phyloP scores from a whole-genome alignment of 92 coral and sea anemone genomes.

The Phymanthus crucifer region DNA sequence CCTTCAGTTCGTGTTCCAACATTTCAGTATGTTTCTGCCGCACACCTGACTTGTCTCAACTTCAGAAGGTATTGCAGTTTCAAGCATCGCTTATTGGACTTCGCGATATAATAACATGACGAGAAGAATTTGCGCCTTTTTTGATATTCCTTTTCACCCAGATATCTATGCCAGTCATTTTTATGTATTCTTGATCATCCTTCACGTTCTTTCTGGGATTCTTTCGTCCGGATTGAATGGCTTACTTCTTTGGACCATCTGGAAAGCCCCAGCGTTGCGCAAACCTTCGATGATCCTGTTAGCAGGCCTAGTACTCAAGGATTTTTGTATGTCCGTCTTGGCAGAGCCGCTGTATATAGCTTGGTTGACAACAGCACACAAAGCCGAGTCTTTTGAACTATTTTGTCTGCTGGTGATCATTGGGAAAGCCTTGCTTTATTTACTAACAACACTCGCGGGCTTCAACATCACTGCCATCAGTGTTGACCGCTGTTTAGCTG shows the following conservation, averaged over 20 bases:
- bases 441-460: neutral
- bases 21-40: too few species aligned
- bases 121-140: neutral
- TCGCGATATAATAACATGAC: too few species aligned
- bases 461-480: slow-evolving; percentile 1
- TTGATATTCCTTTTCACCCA: neutral
- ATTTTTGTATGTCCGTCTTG: neutral
- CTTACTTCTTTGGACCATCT: neutral
- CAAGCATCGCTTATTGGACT: too few species aligned
- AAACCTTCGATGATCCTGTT: neutral
- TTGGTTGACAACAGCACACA: neutral
- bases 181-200: neutral
- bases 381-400: neutral
- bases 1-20: too few species aligned
- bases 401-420: neutral
- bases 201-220: neutral
- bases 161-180: neutral
- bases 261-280: neutral
- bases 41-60: too few species aligned
- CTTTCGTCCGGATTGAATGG: neutral
- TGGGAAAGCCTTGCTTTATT: neutral
- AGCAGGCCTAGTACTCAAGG: neutral
- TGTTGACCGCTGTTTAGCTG: neutral
- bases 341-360: neutral
- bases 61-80: too few species aligned